These are phyloP conservation scores for Zhuqinia jingwanae DNA, from an alignment of 2,888 invertebrate genomes.

Conservation along the genomic window DNA sequence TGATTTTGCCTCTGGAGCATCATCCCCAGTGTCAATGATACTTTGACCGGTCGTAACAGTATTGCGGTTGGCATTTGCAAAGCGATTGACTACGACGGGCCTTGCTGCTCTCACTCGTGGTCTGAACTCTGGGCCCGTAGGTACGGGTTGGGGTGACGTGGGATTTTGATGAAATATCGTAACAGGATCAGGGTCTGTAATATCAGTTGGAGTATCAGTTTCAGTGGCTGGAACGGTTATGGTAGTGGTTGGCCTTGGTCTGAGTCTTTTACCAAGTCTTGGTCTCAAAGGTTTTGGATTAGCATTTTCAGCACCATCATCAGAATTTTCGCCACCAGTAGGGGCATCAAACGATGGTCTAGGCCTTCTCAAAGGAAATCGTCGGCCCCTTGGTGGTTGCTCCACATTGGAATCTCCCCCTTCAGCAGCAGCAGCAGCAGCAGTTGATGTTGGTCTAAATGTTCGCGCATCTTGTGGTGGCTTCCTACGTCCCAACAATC, in stretches of 20 bases:
- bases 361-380: conserved; percentile 30
- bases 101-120: conserved; percentile 39
- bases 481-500: conserved; percentile 20
- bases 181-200: conserved; percentile 1
- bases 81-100: conserved; percentile 23
- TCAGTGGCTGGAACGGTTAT: neutral
- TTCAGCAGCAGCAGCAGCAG: neutral
- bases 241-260: conserved; percentile 39
- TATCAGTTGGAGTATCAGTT: conserved; percentile 6
- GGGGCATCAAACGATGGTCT: conserved; percentile 1
- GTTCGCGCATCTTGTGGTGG: conserved; percentile 45
- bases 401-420: neutral
- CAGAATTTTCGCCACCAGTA: neutral
- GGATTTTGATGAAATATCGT: neutral
- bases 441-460: conserved; percentile 8
- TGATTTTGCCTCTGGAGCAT: neutral
- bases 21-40: neutral
- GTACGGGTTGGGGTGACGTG: neutral
- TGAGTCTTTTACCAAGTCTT: conserved; percentile 26
- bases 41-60: conserved; percentile 13
- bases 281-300: neutral
- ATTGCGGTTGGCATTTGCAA: neutral
- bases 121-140: neutral
- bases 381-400: conserved; percentile 5
- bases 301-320: conserved; percentile 17